Percentiles rank a stretch among this genome's conserved stretches.
These are phyloP conservation scores for Etheostoma nigrum DNA, from an alignment of 2,797 vertebrate species.

Conservation along the genomic window DNA sequence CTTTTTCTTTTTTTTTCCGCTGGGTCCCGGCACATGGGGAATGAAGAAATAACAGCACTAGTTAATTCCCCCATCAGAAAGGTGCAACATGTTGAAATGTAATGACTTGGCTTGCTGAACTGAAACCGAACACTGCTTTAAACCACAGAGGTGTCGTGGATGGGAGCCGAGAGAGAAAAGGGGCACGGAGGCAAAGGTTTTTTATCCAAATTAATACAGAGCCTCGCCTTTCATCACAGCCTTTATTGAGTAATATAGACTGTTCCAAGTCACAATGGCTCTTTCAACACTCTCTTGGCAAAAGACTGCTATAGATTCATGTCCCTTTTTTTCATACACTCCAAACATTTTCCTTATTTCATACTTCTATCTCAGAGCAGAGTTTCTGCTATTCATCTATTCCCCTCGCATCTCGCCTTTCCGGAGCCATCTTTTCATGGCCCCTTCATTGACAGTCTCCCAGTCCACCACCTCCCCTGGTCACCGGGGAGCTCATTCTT, in stretches of 20 bases:
- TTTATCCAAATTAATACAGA: constrained; percentile 85
- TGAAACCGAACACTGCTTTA: constrained; percentile 85
- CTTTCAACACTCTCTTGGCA: constrained; percentile 77
- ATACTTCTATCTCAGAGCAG: constrained; percentile 65
- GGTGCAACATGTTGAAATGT: constrained; percentile 85
- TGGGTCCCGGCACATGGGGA: constrained; percentile 63
- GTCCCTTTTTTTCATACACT: constrained; percentile 52
- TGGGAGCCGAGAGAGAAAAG: constrained; percentile 85
- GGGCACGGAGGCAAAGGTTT: constrained; percentile 82
- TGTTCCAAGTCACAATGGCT: constrained; percentile 78
- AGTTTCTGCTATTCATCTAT: constrained; percentile 73
- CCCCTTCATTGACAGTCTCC: constrained; percentile 77
- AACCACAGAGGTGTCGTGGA: constrained; percentile 83
- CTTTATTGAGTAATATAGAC: constrained; percentile 80
- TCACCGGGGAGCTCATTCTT: constrained; percentile 83
- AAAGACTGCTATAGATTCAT: constrained; percentile 69
- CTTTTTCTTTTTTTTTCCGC: constrained; percentile 44
- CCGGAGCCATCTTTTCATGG: constrained; percentile 74
- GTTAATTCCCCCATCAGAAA: constrained; percentile 80
- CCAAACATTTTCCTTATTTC: constrained; percentile 76
- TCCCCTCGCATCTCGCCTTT: constrained; percentile 74
- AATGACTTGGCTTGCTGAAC: constrained; percentile 87
- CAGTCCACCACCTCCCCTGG: constrained; percentile 73
- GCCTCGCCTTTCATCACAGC: constrained; percentile 75
- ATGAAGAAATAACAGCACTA: constrained; percentile 77